Evolutionary conservation across 2,113 vertebrate species (phyloP).

Genomic region (Physeter macrocephalus): DNA sequence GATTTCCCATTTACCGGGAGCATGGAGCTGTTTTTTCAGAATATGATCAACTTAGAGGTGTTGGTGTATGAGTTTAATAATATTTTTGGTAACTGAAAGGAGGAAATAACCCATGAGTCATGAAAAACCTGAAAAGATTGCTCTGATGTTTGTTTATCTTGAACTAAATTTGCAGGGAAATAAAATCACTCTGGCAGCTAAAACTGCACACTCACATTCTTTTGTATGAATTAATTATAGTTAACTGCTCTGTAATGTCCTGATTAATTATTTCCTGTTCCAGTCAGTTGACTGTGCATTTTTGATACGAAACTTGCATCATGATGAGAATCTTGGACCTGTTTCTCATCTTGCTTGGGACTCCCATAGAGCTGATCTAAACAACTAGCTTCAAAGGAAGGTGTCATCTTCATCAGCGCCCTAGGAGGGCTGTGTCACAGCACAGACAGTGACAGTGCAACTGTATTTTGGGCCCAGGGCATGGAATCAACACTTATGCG

Average conservation of each 20-base stretch:
- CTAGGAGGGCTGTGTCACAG: not conserved
- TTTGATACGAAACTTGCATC: conserved; percentile 65
- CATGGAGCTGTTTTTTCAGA: not conserved
- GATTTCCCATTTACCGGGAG: conserved; percentile 20
- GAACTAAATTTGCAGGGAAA: conserved; percentile 61
- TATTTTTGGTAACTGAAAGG: conserved; percentile 44
- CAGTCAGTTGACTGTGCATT: conserved; percentile 68
- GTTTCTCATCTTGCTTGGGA: conserved; percentile 40
- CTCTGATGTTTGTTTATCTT: conserved; percentile 72
- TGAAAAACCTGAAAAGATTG: conserved; percentile 61
- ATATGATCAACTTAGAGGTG: not conserved
- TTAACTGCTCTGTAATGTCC: conserved; percentile 73
- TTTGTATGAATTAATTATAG: conserved; percentile 74
- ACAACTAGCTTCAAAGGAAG: conserved; percentile 7
- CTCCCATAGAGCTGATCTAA: conserved; percentile 43
- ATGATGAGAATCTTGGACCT: conserved; percentile 59
- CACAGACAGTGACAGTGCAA: not conserved
- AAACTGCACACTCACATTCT: conserved; percentile 67
- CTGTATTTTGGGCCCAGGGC: not conserved
- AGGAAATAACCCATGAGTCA: conserved; percentile 59
- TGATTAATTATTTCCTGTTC: conserved; percentile 78
- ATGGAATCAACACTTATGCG: not conserved
- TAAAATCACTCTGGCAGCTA: conserved; percentile 59
- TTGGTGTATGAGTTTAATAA: conserved; percentile 21
- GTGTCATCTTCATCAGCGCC: not conserved